phyloP scores from a whole-genome alignment of 2,797 vertebrate genomes.

The Cygnus olor region DNA sequence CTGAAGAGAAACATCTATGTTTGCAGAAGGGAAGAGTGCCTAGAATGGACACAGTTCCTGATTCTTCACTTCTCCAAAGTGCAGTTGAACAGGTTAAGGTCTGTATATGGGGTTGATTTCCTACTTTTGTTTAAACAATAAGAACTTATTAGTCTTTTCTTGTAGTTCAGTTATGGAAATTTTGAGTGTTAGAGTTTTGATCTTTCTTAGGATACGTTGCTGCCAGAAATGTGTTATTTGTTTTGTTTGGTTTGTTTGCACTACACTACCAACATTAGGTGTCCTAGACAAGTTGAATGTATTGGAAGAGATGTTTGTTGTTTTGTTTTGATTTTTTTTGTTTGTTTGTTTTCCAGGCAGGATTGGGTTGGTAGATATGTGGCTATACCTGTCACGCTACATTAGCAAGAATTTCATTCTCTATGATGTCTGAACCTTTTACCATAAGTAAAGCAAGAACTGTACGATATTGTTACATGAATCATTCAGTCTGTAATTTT shows the following conservation, averaged over 20 bases:
- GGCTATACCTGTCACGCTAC: neutral
- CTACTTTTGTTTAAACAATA: neutral
- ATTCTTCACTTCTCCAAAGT: neutral
- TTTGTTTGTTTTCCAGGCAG: neutral
- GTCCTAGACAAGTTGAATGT: neutral
- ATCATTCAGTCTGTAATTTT: neutral
- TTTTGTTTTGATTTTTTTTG: neutral
- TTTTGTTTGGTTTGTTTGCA: neutral
- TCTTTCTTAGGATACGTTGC: neutral
- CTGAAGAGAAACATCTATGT: neutral
- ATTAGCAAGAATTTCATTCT: neutral
- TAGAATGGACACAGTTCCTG: neutral
- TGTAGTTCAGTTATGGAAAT: too few relatives aligned
- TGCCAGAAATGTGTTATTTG: neutral
- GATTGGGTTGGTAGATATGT: neutral
- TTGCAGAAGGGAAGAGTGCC: neutral
- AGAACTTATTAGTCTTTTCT: neutral
- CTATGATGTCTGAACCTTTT: neutral
- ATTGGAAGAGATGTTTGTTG: neutral
- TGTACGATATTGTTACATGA: too few relatives aligned
- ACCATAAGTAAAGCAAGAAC: neutral
- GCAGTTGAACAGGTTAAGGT: neutral
- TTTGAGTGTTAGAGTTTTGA: neutral
- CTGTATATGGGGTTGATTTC: neutral
- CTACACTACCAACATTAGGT: neutral